Evolutionary conservation across 2,113 vertebrate genomes (phyloP).

Genomic region (Leptobrachium ailaonicum): DNA sequence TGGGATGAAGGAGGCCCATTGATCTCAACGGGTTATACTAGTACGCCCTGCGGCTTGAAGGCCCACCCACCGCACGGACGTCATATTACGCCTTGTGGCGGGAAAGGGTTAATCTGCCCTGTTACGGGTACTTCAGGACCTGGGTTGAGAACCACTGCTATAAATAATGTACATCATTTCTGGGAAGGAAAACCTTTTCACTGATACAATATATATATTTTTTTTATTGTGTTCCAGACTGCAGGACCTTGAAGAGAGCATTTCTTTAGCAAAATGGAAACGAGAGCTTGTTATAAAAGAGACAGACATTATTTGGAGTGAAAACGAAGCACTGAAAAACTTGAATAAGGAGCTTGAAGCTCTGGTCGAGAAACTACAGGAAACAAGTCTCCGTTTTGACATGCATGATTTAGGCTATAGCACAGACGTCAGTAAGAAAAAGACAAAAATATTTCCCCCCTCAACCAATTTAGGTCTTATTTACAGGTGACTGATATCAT

Average conservation of each 20-base stretch:
- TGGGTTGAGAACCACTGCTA: too few relatives aligned
- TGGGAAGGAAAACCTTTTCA: too few relatives aligned
- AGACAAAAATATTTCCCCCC: slow-evolving; percentile 13
- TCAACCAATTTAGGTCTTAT: slow-evolving; percentile 13
- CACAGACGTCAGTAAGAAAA: background rate
- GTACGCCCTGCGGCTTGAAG: too few relatives aligned
- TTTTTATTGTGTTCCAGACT: slow-evolving; percentile 30
- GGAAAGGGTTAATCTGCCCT: too few relatives aligned
- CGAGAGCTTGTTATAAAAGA: slow-evolving; percentile 41
- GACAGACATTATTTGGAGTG: slow-evolving; percentile 22
- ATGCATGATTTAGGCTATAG: background rate
- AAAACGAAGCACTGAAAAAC: slow-evolving; percentile 50
- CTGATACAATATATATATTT: too few relatives aligned
- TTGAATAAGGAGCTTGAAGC: slow-evolving; percentile 47
- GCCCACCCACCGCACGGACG: too few relatives aligned
- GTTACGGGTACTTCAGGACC: too few relatives aligned
- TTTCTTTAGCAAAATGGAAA: slow-evolving; percentile 38
- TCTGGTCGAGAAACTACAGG: slow-evolving; percentile 32
- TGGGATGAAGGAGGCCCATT: too few relatives aligned
- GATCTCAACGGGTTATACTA: too few relatives aligned
- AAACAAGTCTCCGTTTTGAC: background rate
- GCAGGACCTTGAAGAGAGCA: slow-evolving; percentile 46
- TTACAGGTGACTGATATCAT: slow-evolving; percentile 17
- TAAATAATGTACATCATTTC: too few relatives aligned
- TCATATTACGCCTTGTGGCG: too few relatives aligned